Percentiles rank a stretch among this genome's conserved stretches.
These are phyloP conservation scores for Oryctes rhinoceros DNA, from an alignment of 1,140 invertebrate genomes.

Conservation along the genomic window DNA sequence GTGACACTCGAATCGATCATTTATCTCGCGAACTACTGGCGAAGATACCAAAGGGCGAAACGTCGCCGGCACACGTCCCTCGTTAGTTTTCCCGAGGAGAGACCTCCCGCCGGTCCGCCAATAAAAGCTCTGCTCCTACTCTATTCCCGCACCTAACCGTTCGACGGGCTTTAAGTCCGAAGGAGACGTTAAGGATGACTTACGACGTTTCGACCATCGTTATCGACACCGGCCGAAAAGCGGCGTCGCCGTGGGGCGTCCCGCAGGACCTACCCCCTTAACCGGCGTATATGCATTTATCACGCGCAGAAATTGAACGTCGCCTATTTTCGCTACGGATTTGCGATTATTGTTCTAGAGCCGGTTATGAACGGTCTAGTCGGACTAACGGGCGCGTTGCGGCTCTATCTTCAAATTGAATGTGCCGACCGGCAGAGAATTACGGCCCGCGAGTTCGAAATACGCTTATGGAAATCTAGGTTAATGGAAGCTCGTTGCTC, in stretches of 20 bases:
- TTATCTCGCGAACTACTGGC: too few species aligned
- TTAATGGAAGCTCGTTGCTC: background rate
- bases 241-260: background rate
- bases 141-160: too few species aligned
- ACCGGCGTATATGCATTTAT: background rate
- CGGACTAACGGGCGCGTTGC: background rate
- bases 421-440: background rate
- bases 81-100: too few species aligned
- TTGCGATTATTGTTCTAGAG: slow-evolving; percentile 4
- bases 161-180: background rate
- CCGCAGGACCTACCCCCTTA: background rate
- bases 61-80: too few species aligned
- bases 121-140: too few species aligned
- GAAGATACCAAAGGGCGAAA: too few species aligned
- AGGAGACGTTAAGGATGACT: background rate
- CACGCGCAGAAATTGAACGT: slow-evolving; percentile 2
- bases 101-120: too few species aligned
- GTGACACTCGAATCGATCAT: too few species aligned
- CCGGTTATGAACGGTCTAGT: slow-evolving; percentile 1
- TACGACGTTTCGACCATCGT: background rate
- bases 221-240: background rate
- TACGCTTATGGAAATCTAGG: background rate
- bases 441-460: background rate
- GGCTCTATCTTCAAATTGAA: background rate
- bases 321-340: background rate